Conservation (phyloP, 2,888 invertebrate species). For the Drosophila seclusa region DNA sequence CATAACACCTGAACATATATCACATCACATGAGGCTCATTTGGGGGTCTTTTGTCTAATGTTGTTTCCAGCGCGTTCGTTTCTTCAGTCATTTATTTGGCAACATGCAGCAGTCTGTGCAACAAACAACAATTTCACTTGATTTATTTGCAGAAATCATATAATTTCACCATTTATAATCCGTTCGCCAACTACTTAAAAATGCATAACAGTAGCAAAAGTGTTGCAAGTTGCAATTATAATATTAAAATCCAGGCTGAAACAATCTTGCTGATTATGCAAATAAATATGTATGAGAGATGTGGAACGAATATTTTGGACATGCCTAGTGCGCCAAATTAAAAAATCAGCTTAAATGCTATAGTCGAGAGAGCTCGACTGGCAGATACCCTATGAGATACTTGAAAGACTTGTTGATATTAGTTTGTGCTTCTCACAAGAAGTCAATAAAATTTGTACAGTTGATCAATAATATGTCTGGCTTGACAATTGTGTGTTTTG, state of each 20-base stretch:
- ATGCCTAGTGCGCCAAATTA: neutral
- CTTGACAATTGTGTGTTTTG: neutral
- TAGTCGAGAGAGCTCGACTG: neutral
- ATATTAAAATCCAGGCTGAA: conserved; percentile 15
- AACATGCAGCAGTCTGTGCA: conserved; percentile 24
- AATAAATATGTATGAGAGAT: neutral
- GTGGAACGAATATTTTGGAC: neutral
- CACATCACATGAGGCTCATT: conserved; percentile 12
- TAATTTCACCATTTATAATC: conserved; percentile 57
- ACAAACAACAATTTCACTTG: conserved; percentile 28
- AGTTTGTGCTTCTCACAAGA: accelerated
- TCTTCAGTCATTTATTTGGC: conserved; percentile 75
- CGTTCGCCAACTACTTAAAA: conserved; percentile 25
- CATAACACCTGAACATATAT: conserved; percentile 5
- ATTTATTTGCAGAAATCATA: conserved; percentile 69
- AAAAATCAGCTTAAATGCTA: neutral
- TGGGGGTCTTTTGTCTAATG: conserved; percentile 10
- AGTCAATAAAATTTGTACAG: neutral
- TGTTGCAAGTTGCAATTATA: conserved; percentile 42
- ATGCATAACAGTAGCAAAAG: conserved; percentile 22
- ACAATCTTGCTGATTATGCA: neutral
- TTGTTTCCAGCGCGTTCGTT: conserved; percentile 59
- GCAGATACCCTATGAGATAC: neutral
- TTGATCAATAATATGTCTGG: neutral
- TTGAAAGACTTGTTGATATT: accelerated